Evolutionary conservation across 2,797 vertebrate genomes (phyloP), one percentile per base, ranked within the genome.

Genomic region (Chiroxiphia lanceolata): DNA sequence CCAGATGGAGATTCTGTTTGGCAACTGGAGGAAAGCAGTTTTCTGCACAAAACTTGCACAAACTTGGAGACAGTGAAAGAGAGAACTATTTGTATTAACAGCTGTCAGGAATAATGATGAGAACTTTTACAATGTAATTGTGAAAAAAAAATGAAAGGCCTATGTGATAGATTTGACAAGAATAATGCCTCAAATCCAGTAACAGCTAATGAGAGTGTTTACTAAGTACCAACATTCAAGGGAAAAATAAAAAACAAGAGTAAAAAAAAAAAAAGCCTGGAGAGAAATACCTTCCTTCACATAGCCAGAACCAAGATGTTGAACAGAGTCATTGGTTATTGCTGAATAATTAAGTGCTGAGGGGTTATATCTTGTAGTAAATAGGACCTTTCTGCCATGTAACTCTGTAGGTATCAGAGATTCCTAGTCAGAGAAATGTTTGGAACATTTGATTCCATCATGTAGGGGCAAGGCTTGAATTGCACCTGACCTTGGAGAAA

Each of bases 201-300:
- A 57, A 67, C 29, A 83, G n/a, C 47, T 77, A 87, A 53, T 67
- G 29, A 64, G n/a, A 69, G 6, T 68, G 19, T 84, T 57, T 72
- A 71, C 19, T 40, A 53, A 67, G 68, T 18, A 91, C 8, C 10
- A 17, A 50, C 17, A 80, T 44, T 60, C 31, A 72, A n/a, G 18
- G 34, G 11, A 1, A 53, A 63, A 60, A 1, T 2, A 17, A 61
- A n/a, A 48, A 47, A 20, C 1, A 0, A 29, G 21, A 9, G 1
- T n/a, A 1, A 0, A 1, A 12, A 22, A 4, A 25, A 44, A 20
- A 54, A 22, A 10, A 36, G 8, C 29, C 4, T 27, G 15, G 8
- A 53, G 18, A 91, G 4, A 71, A 91, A 77, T 19, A 45, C 1
- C 5, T 70, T 85, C 74, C 21, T 74, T 77, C 22, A 34, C 12